phyloP scores from a whole-genome alignment of 2,113 vertebrate species.

The Myrmecobius fasciatus region DNA sequence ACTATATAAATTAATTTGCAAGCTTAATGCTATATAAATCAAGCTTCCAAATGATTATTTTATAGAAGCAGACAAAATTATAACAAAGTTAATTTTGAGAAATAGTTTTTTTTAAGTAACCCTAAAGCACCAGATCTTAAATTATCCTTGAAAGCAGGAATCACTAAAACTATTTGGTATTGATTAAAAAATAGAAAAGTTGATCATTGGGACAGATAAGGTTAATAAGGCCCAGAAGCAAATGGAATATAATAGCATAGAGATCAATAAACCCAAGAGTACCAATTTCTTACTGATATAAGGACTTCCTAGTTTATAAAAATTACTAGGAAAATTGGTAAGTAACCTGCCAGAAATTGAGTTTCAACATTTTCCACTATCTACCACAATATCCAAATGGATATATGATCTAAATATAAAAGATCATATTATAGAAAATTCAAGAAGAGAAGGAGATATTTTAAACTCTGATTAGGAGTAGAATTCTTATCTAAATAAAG shows the following conservation, averaged over 20 bases:
- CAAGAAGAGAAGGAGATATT: background rate
- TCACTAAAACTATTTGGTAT: background rate
- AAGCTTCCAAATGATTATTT: background rate
- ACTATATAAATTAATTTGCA: background rate
- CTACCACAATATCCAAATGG: background rate
- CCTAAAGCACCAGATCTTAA: background rate
- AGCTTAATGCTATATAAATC: background rate
- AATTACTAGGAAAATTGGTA: background rate
- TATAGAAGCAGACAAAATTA: background rate
- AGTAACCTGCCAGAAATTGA: background rate
- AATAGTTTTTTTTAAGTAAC: background rate
- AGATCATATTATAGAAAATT: background rate
- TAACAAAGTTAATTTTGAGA: background rate
- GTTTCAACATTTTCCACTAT: background rate
- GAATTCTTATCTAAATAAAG: background rate
- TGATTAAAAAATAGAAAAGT: too few relatives aligned
- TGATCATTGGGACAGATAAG: background rate
- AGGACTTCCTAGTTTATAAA: background rate
- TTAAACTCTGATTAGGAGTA: background rate
- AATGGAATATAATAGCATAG: background rate
- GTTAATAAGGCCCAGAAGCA: background rate
- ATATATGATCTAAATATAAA: background rate
- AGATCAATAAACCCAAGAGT: background rate
- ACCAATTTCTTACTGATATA: background rate
- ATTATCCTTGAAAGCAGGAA: background rate